Percentiles rank a stretch among this genome's conserved stretches.
Evolutionary conservation across 2,797 vertebrate genomes (phyloP).

Genomic region (Melopsittacus undulatus): DNA sequence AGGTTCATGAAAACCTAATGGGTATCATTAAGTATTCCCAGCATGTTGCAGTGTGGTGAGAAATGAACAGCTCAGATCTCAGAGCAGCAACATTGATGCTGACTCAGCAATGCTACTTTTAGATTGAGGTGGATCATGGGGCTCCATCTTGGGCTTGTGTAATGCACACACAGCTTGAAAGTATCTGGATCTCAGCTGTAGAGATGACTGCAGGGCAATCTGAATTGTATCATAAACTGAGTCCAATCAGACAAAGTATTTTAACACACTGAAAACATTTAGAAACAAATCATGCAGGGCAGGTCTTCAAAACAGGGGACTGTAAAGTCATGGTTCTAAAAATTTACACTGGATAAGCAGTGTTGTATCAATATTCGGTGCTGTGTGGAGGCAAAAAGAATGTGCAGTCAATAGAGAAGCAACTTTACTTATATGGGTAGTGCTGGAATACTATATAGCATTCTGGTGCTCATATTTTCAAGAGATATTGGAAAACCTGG

Average conservation of each 20-base stretch:
- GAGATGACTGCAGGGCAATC: not conserved
- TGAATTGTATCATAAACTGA: not conserved
- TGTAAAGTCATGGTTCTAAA: not conserved
- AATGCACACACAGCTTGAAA: not conserved
- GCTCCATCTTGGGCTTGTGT: not conserved
- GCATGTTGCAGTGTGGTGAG: not conserved
- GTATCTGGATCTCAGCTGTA: not conserved
- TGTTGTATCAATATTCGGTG: not conserved
- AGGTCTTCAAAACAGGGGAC: not conserved
- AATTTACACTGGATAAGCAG: not conserved
- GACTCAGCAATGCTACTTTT: not conserved
- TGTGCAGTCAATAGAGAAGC: not conserved
- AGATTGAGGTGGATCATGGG: not conserved
- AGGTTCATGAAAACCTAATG: not conserved
- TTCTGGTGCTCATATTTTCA: not conserved
- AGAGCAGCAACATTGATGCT: accelerated
- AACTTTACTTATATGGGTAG: not conserved
- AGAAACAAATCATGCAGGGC: no score
- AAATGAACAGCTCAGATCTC: not conserved
- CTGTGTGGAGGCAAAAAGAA: not conserved
- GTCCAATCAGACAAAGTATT: not conserved
- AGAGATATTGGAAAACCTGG: not conserved
- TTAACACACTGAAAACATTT: not conserved
- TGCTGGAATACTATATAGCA: not conserved
- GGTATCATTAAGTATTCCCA: not conserved